phyloP scores from a whole-genome alignment of 2,113 vertebrate genomes.

The Gorsachius goisagi region DNA sequence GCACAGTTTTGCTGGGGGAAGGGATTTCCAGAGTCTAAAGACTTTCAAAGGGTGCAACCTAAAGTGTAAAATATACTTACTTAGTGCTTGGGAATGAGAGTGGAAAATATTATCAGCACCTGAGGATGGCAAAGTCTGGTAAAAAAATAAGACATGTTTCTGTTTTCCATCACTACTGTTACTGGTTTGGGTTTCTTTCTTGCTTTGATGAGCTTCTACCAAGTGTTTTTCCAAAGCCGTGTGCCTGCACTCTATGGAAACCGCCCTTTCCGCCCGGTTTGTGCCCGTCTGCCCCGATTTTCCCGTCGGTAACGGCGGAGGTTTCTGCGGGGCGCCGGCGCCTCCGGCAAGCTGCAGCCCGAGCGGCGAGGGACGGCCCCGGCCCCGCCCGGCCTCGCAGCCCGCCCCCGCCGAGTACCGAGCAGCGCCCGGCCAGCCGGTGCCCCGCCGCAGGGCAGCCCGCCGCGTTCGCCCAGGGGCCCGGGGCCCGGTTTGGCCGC shows the following conservation, averaged over 20 bases:
- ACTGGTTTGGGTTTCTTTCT: no score
- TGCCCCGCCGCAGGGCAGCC: no score
- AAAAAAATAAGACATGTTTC: no score
- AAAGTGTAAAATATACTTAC: not conserved
- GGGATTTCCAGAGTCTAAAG: not conserved
- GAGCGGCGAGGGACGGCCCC: no score
- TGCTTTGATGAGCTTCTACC: not conserved
- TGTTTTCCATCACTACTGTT: not conserved
- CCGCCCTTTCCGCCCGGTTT: not conserved
- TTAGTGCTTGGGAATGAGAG: not conserved
- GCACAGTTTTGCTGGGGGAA: not conserved
- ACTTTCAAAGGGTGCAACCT: not conserved
- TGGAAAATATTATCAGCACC: not conserved
- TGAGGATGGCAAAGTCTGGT: not conserved
- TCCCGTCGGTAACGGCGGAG: not conserved
- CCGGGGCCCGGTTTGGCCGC: no score
- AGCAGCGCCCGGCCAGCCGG: no score
- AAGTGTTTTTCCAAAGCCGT: no score
- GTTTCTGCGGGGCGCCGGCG: not conserved
- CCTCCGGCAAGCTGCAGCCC: not conserved
- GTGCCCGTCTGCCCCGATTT: no score
- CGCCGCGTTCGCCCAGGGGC: no score
- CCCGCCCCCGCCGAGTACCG: no score
- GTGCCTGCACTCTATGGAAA: no score
- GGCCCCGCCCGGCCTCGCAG: no score